Evolutionary conservation across 1,140 invertebrate species (phyloP), one percentile per base, ranked within the genome.

Genomic region (Bombus waltoni): DNA sequence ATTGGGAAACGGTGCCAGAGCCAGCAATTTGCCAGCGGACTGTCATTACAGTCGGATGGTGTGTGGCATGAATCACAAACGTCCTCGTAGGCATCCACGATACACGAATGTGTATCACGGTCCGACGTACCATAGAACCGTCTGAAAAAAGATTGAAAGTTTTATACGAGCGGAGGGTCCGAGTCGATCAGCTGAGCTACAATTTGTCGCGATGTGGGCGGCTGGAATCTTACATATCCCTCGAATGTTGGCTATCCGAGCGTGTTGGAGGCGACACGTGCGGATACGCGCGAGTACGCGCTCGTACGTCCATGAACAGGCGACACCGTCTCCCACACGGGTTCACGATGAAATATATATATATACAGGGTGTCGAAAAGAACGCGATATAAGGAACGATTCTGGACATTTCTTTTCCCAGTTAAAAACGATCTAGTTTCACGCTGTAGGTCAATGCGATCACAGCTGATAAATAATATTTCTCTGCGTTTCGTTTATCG

Each of bases 201-300:
- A 90, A 90, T 90, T 90, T 90, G 87, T 91, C 87, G 89, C 73
- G 80, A 87, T 82, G 88, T 86, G 90, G 88, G 90, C 89, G 90
- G 88, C 40, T 79, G 88, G 90, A 91, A 91, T 91, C 90, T 91
- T 91, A 89, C 85, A 85, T 89, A 91, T 91, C 90, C 75, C 81
- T 65, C 87, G 85, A 87, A 81, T 75, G 81, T 53, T 44, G 62
- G 42, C 74, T 59, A 73, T 70, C 65, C 71, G 40, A 42, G n/a
- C 38, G n/a, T 66, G 76, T 74, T 76, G 62, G 35, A 40, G 83
- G 59, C 87, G 80, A 80, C 86, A 72, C 86, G 86, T 53, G 76
- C 85, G 75, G 72, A 74, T 40, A 32, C 28, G 5, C 59, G n/a
- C 57, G 75, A n/a, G 59, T n/a, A 82, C 57, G 40, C 35, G 11